Base-by-base conservation (phyloP, 64 coral and sea anemone genomes). In the Trachythela sp. region DNA sequence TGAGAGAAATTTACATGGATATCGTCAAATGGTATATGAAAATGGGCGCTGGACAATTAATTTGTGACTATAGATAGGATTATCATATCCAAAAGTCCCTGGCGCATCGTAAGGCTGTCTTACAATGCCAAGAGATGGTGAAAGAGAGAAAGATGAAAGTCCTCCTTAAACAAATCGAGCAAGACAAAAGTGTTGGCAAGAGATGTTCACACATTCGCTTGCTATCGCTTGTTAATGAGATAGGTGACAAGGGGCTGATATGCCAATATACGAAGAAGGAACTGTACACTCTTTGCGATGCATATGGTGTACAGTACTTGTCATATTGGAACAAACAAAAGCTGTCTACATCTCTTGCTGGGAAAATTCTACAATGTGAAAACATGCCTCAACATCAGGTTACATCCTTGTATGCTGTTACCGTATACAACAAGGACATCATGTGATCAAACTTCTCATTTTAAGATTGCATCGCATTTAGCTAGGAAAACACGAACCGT, bases 31-130 rank as follows among this genome's bases (percentile, higher is more conserved):
- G 86, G n/a, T 87, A 87, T 64, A 54, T 87, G 37, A 87, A 54
- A 30, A 54, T 87, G 48, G 86, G 86, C 10, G 86, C 54, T 22
- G 86, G 86, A 11, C 86, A 68, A 40, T 87, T 87, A 8, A n/a
- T 87, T 60, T 20, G 86, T 1, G 86, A 87, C 37, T 87, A 31
- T 38, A 43, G 86, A 9, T 48, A 48, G 31, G 86, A n/a, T n/a
- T n/a, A n/a, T n/a, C n/a, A 58, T n/a, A n/a, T n/a, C n/a, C n/a
- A n/a, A n/a, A n/a, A n/a, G n/a, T n/a, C n/a, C n/a, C n/a, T n/a
- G n/a, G 86, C 86, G 7, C 86, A 87, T 58, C 49, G 86, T 26
- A 87, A 87, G 33, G 31, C 31, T 20, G 50, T 87, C n/a, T 38
- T 67, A 6, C 33, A 60, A 32, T 30, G 58, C 13, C 70, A 72